These are phyloP conservation scores for Polietes domitor DNA, from an alignment of 2,888 invertebrate genomes.

Conservation along the genomic window DNA sequence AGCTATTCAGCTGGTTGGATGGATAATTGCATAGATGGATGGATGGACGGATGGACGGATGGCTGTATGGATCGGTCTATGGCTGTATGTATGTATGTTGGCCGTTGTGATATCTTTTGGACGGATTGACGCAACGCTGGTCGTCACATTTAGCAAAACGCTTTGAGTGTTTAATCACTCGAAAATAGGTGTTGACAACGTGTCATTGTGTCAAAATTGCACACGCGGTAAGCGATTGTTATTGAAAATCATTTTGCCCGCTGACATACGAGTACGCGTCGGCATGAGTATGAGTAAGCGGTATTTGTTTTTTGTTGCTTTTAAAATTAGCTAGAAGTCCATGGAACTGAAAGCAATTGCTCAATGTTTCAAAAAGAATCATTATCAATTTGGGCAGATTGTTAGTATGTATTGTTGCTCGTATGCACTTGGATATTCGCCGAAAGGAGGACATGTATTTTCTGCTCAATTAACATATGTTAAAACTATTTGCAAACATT, in stretches of 20 bases:
- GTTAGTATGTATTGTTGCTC: too few species aligned
- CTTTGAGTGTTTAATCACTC: slow-evolving; percentile 68
- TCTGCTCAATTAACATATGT: too few species aligned
- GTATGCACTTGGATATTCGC: too few species aligned
- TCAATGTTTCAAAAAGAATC: too few species aligned
- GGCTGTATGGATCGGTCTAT: not conserved
- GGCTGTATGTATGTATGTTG: not conserved
- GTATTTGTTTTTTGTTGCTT: too few species aligned
- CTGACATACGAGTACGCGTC: not conserved
- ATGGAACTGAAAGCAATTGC: too few species aligned
- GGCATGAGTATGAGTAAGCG: too few species aligned
- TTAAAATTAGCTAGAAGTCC: too few species aligned
- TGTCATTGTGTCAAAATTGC: slow-evolving; percentile 64
- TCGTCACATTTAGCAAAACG: slow-evolving; percentile 66
- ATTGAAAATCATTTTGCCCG: slow-evolving; percentile 51
- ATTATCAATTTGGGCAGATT: too few species aligned
- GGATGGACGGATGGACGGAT: not conserved
- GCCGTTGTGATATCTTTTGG: slow-evolving; percentile 10
- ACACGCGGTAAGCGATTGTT: slow-evolving; percentile 58
- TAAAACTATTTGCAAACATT: too few species aligned
- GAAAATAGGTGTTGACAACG: slow-evolving; percentile 69
- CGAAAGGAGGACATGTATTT: too few species aligned
- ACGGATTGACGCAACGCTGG: slow-evolving; percentile 59
- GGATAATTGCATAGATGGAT: not conserved
- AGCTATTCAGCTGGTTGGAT: not conserved